Evolutionary conservation across 2,888 invertebrate genomes (phyloP), one percentile per base, ranked within the genome.

Genomic region (Hermaeophaga mercurialis): DNA sequence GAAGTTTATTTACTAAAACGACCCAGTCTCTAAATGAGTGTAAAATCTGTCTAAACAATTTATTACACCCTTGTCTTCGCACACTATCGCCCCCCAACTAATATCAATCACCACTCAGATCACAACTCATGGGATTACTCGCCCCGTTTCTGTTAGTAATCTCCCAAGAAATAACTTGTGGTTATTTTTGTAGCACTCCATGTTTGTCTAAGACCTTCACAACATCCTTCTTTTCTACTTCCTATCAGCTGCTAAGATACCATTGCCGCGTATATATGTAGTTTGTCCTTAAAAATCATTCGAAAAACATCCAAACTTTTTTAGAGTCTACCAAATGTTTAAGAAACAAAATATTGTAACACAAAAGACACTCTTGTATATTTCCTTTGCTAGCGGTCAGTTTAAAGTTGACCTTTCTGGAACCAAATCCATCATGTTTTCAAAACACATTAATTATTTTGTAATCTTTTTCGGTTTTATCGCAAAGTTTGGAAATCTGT

Each of bases 181-280:
- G 45, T 46, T 54, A 47, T 45, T 54, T 54, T 41, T 46, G 46
- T 46, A 54, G 28, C 41, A 19, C 46, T 28, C 15, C 36, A n/a
- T 33, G 47, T 54, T 54, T 39, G 19, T 24, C 31, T 19, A 31
- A 46, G 39, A 46, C 22, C 46, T 31, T 33, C 31, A 46, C 24
- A 47, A 36, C 31, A 28, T 14, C 28, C 36, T 28, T 12, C 14
- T 18, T 46, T 31, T 14, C 36, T 17, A 54, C 54, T 58, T 58
- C 54, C 54, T 45, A 58, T 58, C 58, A 58, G 58, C 58, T 58
- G 58, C 49, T 53, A 5, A 18, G 15, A 19, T 24, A 54, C 48
- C 44, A 52, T 43, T 34, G 38, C 41, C 3, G 3, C 3, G 9
- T 33, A 33, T 28, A 14, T 33, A 33, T 14, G 9, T 11, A 3